A percentile compares a stretch with the other conserved stretches of the same genome.
Evolutionary conservation across 2,797 vertebrate species (phyloP).

Genomic region (Muscicapa comitata): DNA sequence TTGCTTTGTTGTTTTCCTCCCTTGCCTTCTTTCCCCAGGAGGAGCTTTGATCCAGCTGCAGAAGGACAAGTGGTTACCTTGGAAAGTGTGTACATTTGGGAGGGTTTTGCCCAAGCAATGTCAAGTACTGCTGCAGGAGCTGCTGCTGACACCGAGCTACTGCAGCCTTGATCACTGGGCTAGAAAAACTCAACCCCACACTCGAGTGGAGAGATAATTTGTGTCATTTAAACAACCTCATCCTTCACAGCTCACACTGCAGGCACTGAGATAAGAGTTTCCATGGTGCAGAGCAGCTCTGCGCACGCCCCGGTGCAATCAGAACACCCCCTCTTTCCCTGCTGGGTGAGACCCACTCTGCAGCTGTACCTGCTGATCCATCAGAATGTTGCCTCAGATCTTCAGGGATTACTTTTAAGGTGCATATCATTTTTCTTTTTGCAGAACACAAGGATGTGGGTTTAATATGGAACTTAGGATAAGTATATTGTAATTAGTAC

Average conservation of each 20-base stretch:
- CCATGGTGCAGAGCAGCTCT: constrained; percentile 28
- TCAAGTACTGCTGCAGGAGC: background rate
- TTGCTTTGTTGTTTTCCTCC: background rate
- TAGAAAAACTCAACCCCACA: background rate
- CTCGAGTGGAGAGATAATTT: background rate
- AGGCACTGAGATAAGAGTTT: background rate
- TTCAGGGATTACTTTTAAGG: background rate
- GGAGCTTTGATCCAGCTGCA: background rate
- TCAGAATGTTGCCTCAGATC: background rate
- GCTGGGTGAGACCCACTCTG: background rate
- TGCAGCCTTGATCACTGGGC: background rate
- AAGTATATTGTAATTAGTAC: background rate
- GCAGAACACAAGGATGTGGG: background rate
- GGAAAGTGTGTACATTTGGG: background rate
- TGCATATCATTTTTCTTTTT: no score
- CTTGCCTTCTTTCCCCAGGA: background rate
- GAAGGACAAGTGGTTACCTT: background rate
- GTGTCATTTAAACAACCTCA: background rate
- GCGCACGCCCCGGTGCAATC: background rate
- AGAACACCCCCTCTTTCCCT: background rate
- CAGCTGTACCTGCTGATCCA: constrained; percentile 35
- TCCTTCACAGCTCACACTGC: background rate
- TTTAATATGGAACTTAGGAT: background rate
- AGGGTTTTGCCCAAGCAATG: background rate
- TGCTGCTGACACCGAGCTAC: background rate